Evolutionary conservation across 2,113 vertebrate species (phyloP), one percentile per base, ranked within the genome.

Genomic region (Alexandromys fortis): DNA sequence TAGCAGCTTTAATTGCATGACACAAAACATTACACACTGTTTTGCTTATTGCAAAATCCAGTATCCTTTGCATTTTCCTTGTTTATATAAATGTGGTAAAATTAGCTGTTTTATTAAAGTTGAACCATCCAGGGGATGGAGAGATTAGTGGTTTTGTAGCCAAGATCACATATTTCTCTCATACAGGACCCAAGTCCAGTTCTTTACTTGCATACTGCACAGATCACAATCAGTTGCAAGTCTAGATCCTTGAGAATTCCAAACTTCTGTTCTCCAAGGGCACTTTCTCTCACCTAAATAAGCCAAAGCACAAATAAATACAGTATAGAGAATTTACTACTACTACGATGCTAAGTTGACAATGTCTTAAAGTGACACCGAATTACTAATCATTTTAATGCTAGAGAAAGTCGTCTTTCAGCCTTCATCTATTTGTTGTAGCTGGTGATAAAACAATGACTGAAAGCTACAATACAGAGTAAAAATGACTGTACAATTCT

Each of bases 21-120:
- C 16, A 68, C 2, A 3, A 10, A 0, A 13, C 5, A 38, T 4
- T 63, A 0, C 11, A 38, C 8, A 28, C 58, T 63, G 73, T 65
- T 17, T 75, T 33, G 2, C 55, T 52, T 63, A 55, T 26, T n/a
- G 13, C 3, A 21, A 4, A 45, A 75, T 3, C 21, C 19, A 28
- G 30, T 12, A 55, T 35, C 4, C 0, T 67, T 13, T 82, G 1
- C 3, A 16, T 0, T 65, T 0, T 72, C 3, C 38, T 52, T 0
- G 9, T 76, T 28, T 38, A 65, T 58, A 55, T 68, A 78, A 58
- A 16, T 38, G 55, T n/a, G 28, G 2, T 67, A 42, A 26, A 55
- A 73, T 55, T 89, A 49, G 3, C 2, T 85, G 16, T 24, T 28
- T n/a, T 5, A 90, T 65, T 17, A 70, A 61, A 61, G 33, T 83